Evolutionary conservation across 2,113 vertebrate genomes (phyloP), one percentile per base, ranked within the genome.

Genomic region (Candoia aspera): DNA sequence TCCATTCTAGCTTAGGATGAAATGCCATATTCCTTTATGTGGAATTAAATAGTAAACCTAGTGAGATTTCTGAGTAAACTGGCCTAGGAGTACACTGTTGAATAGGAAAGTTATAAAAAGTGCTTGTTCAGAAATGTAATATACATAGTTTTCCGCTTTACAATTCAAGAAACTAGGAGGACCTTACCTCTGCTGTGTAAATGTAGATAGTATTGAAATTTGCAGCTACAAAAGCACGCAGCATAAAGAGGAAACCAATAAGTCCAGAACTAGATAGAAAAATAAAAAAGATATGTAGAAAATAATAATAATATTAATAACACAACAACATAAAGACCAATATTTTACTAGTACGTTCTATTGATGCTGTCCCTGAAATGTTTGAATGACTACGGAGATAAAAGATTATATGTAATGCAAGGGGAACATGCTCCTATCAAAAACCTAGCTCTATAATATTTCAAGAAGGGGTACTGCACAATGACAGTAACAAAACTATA

Each of bases 171-270:
- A 21, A 8, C 59, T 17, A 89, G 26, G 10, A 73, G 68, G 13
- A 26, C 95, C 97, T 1, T 29, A 99, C 99, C 99, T 99, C 99
- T 4, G 99, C 99, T 0, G 99, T 99, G 94, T 99, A 99, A 94
- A 99, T 98, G 92, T 99, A 99, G 95, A 99, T 98, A 94, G 98
- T 99, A 89, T 97, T 99, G 96, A 99, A 99, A 96, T 99, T 99
- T 91, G 99, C 99, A 0, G 99, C 98, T 87, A 99, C 99, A 95
- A 99, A 94, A 8, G 99, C 98, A 6, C 98, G 97, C 53, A 99
- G 97, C 96, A 98, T 95, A 95, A 99, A 99, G 62, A 99, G 98
- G 94, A 99, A 97, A 60, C 98, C 97, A 0, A 94, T 98, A 92
- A 98, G 98, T 3, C 98, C 98, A 0, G 97, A 79, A 0, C 99